phyloP scores from a whole-genome alignment of 2,797 vertebrate species.

The Rhinogobio ventralis region DNA sequence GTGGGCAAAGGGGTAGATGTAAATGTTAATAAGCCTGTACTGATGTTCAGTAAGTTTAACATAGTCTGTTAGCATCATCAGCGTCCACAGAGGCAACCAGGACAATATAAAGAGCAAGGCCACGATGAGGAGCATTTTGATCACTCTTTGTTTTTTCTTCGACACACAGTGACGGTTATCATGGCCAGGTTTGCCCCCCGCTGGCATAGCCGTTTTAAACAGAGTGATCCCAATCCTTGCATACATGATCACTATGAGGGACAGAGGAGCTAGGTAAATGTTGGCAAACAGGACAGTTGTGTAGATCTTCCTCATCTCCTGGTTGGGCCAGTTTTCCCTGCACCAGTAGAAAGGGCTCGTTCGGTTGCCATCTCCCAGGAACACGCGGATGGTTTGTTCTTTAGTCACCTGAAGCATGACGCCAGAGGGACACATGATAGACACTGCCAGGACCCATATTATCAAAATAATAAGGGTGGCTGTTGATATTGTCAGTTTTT shows the following conservation, averaged over 20 bases:
- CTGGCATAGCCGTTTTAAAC: conserved; percentile 74
- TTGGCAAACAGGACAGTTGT: conserved; percentile 90
- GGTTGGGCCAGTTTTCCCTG: conserved; percentile 89
- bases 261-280: conserved; percentile 89
- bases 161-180: conserved; percentile 78
- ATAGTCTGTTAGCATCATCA: conserved; percentile 94
- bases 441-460: conserved; percentile 89
- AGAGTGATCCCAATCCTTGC: conserved; percentile 85
- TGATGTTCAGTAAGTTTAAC: conserved; percentile 81
- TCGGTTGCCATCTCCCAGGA: conserved; percentile 79
- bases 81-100: conserved; percentile 93
- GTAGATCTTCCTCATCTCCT: conserved; percentile 89
- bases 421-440: conserved; percentile 90
- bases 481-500: conserved; percentile 84
- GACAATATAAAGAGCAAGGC: conserved; percentile 91
- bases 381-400: conserved; percentile 82
- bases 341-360: conserved; percentile 88
- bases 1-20: conserved; percentile 93
- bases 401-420: conserved; percentile 88
- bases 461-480: conserved; percentile 79
- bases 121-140: conserved; percentile 80
- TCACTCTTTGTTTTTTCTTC: conserved; percentile 86
- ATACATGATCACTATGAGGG: conserved; percentile 88
- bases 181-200: conserved; percentile 71
- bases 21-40: conserved; percentile 86